Evolutionary conservation across 1,140 invertebrate genomes (phyloP), one percentile per base, ranked within the genome.

Genomic region (Dreissena polymorpha): DNA sequence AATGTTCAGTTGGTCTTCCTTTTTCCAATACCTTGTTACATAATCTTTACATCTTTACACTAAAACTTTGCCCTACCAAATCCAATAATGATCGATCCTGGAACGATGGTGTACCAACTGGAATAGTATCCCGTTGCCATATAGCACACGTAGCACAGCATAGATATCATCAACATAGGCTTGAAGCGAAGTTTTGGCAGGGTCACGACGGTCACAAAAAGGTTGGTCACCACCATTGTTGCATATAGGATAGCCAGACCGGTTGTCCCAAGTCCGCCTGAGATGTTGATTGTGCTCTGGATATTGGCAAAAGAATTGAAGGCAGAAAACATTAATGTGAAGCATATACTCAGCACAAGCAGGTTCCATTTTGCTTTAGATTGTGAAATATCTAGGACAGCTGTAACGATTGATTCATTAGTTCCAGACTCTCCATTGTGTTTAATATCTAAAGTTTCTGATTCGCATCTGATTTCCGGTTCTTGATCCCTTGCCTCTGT

Each of bases 101-200:
- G 76, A 16, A 70, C 29, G n/a, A 79, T n/a, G 0, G 76, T 79
- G 5, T 29, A 53, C 76, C 76, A 79, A 29, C 65, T 25, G 27
- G 76, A 27, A 50, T 79, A 70, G 50, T 69, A 79, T 21, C 76
- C 76, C 12, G 76, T 79, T 21, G 51, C 65, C 6, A 70, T 27
- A 53, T 57, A 79, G 13, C 23, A 18, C 14, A 70, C 12, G 10
- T 55, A 70, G 0, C 50, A 68, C 2, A 68, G 8, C 50, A 79
- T 79, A 0, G 76, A 79, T 18, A 51, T 21, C 14, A 79, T 50
- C 50, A 79, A 69, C 10, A 70, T 70, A 64, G 49, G 57, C 27
- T 79, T 79, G 13, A 21, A 18, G 29, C 25, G 21, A n/a, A 70
- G 53, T 50, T 67, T 51, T 3, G 64, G 53, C 49, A 60, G 7